Evolutionary conservation across 2,797 vertebrate species (phyloP).

Genomic region (Rhinophrynus dorsalis): DNA sequence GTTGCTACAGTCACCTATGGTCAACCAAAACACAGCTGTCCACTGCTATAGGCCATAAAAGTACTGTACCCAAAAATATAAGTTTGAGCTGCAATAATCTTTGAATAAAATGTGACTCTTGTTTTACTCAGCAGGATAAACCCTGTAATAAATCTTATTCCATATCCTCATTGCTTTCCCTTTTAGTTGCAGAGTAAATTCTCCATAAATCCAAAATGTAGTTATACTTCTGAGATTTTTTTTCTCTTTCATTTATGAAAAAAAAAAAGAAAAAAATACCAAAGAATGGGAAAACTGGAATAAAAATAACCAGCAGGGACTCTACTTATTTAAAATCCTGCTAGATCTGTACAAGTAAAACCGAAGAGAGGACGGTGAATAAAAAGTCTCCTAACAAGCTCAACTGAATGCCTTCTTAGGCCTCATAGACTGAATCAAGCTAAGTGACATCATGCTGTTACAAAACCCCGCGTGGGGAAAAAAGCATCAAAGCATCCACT

Average conservation of each 20-base stretch:
- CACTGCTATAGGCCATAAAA: too few species aligned
- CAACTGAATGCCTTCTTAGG: slow-evolving; percentile 9
- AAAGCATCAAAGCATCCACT: slow-evolving; percentile 1
- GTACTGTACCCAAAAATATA: too few species aligned
- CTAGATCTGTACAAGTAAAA: background rate
- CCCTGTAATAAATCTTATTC: too few species aligned
- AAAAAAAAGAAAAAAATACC: background rate
- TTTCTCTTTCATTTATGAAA: slow-evolving; percentile 11
- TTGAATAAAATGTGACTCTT: too few species aligned
- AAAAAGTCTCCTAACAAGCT: slow-evolving; percentile 5
- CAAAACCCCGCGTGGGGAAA: background rate
- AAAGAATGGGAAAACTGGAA: background rate
- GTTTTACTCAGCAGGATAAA: too few species aligned
- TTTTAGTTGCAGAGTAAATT: too few species aligned
- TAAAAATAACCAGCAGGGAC: slow-evolving; percentile 24
- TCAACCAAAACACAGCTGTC: too few species aligned
- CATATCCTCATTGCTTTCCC: too few species aligned
- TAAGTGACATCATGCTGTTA: slow-evolving; percentile 15
- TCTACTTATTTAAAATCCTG: slow-evolving; percentile 1
- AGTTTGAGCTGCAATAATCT: too few species aligned
- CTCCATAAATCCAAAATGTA: background rate
- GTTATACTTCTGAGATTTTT: background rate
- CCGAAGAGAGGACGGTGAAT: background rate
- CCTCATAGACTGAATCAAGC: background rate
- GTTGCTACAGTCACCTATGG: too few species aligned